Evolutionary conservation across 2,888 invertebrate species (phyloP).

Genomic region (Spilarctia lutea): DNA sequence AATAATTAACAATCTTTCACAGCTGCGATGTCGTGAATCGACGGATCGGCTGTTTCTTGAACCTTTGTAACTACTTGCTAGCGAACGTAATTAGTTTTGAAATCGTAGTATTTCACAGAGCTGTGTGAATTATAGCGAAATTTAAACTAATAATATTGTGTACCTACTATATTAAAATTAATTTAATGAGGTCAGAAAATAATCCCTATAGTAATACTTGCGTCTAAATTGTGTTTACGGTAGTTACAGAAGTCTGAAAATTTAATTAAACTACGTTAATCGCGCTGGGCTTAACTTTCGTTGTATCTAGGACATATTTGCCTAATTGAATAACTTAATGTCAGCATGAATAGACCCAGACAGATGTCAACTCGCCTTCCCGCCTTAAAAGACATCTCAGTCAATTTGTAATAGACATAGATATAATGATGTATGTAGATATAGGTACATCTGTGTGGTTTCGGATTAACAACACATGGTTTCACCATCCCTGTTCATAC

Average conservation of each 20-base stretch:
- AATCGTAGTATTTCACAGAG: conserved; percentile 36
- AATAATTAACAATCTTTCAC: conserved; percentile 10
- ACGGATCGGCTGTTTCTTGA: conserved; percentile 7
- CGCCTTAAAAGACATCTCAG: not conserved
- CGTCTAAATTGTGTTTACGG: not conserved
- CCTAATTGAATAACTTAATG: not conserved
- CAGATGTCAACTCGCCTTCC: not conserved
- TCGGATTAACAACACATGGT: no score
- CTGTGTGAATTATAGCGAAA: conserved; percentile 27
- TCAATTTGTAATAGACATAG: not conserved
- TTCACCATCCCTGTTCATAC: no score
- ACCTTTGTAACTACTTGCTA: conserved; percentile 9
- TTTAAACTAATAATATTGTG: conserved; percentile 42
- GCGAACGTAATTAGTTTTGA: conserved; percentile 25
- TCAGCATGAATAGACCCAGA: not conserved
- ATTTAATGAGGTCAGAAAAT: conserved; percentile 27
- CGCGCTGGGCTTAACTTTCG: not conserved
- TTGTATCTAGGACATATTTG: not conserved
- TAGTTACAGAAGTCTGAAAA: not conserved
- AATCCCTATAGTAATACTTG: not conserved
- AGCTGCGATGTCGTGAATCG: conserved; percentile 8
- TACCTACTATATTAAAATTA: conserved; percentile 30
- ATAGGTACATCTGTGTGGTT: no score
- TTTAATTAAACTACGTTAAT: not conserved
- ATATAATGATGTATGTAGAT: not conserved